Base-by-base conservation (phyloP, 2,888 invertebrate genomes). In the Trissoscelio sp. region DNA sequence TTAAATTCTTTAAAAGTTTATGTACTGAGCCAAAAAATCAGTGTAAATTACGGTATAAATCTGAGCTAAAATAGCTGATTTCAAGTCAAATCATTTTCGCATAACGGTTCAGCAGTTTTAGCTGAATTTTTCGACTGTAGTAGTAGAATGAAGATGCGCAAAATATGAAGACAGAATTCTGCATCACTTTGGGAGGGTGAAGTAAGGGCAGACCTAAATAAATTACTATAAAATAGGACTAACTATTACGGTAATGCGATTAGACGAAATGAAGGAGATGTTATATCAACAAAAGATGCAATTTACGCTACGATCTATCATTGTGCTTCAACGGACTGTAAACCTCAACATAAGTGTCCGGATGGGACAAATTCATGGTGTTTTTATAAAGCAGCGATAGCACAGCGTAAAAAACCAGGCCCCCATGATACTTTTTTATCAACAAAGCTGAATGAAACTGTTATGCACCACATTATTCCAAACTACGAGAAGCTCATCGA, bases 341-440 rank as follows among this genome's bases (percentile, higher is more conserved):
- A 4, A 20, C 39, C 39, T 2, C 37, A 60, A 2, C 58, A 60
- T 24, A 24, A 57, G 4, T 57, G 57, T 37, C 37, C 57, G 1
- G 16, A 37, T n/a, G 37, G 57, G n/a, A 3, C n/a, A 6, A 2
- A 57, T 6, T 57, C 57, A 0, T 57, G 57, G 57, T 57, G 37
- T n/a, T 57, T 57, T 37, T 57, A 37, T n/a, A 12, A 34, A n/a
- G 18, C 57, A 3, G 37, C 57, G 9, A 6, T 37, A 11, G 18
- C 57, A 11, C 37, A 57, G 5, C 18, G 20, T 18, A 37, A 57
- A 37, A 20, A n/a, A 20, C 57, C 57, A n/a, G 57, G 37, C 5
- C 37, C 57, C 6, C 57, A 62, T 46, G 62, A 31, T 0, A 44
- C 9, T 12, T 44, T 60, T 28, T 6, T 60, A 42, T 24, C 22